Evolutionary conservation across 2,113 vertebrate species (phyloP), one percentile per base, ranked within the genome.

Genomic region (Saguinus midas): DNA sequence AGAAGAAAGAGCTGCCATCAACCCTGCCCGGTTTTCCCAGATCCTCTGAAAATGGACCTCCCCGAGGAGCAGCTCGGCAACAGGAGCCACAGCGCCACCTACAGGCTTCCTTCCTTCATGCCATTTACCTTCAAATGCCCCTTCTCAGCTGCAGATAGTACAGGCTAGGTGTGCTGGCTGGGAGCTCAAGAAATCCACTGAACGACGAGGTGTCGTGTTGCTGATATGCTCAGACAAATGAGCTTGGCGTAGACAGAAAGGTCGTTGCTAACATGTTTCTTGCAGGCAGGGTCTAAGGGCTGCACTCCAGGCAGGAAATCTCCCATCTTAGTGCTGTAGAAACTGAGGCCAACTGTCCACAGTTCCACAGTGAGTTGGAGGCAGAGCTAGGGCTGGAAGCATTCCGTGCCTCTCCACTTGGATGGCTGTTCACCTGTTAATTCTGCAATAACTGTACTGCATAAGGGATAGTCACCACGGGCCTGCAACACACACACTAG

Each of bases 81-180:
- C 32, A 73, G 92, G 97, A 96, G 81, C 94, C 94, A 94, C 96
- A 97, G 97, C 85, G 85, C 97, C 97, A 97, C 96, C 97, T 97
- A 73, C 96, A 95, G 97, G 78, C 57, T 5, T 0, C 3, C 21
- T 21, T 81, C 40, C 21, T 4, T 87, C 13, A 45, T 92, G 90
- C 96, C 37, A 12, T 55, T 72, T 17, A 58, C 64, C 76, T 8
- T 73, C 27, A 29, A 55, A 66, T 0, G 14, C n/a, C 0, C 0
- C 37, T 57, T 64, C 14, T 2, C 6, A 16, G n/a, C 43, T 5
- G 20, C 20, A 4, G 58, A 13, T 14, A 2, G 2, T 9, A 9
- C 27, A 14, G 1, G 61, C 40, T 29, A 45, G 25, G 40, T 0
- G 4, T 0, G 45, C 18, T 1, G 13, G 35, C 21, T 29, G 40